These are phyloP conservation scores for Atlantisia rogersi DNA, from an alignment of 2,113 vertebrate species.

Conservation along the genomic window DNA sequence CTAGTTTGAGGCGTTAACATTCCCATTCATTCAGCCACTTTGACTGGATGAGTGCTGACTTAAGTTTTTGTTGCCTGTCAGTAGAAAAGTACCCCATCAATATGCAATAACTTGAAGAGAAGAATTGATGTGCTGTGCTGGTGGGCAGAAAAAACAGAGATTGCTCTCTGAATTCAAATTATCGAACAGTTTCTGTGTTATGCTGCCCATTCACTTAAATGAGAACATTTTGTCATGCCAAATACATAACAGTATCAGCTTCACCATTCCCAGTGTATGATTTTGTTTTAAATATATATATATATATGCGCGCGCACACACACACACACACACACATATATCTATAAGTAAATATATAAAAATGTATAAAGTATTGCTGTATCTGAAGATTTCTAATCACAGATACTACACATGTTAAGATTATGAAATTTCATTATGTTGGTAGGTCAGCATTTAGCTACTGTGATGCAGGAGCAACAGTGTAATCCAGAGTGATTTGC, in stretches of 20 bases:
- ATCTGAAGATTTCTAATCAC: neutral
- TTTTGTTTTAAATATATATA: neutral
- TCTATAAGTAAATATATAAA: neutral
- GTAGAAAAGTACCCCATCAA: slow-evolving; percentile 34
- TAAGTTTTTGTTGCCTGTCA: slow-evolving; percentile 45
- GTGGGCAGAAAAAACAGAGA: slow-evolving; percentile 45
- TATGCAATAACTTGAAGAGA: slow-evolving; percentile 53
- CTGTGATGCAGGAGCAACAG: neutral
- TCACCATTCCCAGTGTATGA: neutral
- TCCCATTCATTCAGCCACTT: slow-evolving; percentile 31
- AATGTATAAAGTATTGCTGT: neutral
- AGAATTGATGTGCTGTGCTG: slow-evolving; percentile 34
- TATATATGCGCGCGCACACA: too few species aligned
- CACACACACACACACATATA: too few species aligned
- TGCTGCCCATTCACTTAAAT: slow-evolving; percentile 16
- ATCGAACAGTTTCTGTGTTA: slow-evolving; percentile 19
- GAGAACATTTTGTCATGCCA: neutral
- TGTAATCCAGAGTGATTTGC: neutral
- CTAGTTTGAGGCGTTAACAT: slow-evolving; percentile 50
- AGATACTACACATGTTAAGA: neutral
- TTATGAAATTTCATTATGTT: neutral
- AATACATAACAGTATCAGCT: neutral
- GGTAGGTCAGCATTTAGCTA: neutral
- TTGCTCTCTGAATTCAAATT: slow-evolving; percentile 53
- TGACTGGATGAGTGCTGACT: slow-evolving; percentile 32